Percentiles rank a stretch among this genome's conserved stretches.
These are phyloP conservation scores for Hyposoter didymator DNA, from an alignment of 2,888 invertebrate genomes.

Conservation along the genomic window DNA sequence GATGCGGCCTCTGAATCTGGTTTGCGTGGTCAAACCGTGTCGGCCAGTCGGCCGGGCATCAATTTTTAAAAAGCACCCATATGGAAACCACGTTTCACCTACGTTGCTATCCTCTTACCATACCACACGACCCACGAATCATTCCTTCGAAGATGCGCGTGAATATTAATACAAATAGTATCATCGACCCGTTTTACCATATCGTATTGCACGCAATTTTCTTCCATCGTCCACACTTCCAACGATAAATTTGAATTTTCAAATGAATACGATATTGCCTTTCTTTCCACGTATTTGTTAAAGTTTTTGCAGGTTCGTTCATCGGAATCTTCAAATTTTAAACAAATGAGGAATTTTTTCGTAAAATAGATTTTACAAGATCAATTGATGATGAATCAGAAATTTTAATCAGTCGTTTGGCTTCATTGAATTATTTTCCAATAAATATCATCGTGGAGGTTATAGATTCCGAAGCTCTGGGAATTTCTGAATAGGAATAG, in stretches of 20 bases:
- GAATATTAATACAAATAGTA: constrained; percentile 67
- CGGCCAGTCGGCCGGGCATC: constrained; percentile 76
- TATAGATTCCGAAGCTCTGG: neutral
- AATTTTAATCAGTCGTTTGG: no score
- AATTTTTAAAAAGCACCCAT: constrained; percentile 82
- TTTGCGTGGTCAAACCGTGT: constrained; percentile 78
- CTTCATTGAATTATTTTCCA: neutral
- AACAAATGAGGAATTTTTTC: no score
- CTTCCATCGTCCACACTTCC: constrained; percentile 5
- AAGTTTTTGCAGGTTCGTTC: neutral
- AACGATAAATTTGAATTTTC: constrained; percentile 15
- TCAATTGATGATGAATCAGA: neutral
- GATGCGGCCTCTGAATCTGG: constrained; percentile 83
- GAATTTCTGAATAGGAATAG: neutral
- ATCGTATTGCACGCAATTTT: constrained; percentile 41
- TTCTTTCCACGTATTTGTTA: neutral
- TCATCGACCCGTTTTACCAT: constrained; percentile 50
- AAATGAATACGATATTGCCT: neutral
- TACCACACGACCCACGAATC: constrained; percentile 62
- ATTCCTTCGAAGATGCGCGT: constrained; percentile 63
- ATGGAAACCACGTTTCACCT: constrained; percentile 81
- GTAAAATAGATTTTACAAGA: neutral
- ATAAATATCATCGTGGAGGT: neutral
- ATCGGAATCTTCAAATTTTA: neutral
- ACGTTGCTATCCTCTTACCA: constrained; percentile 51